Conservation (phyloP, 2,113 vertebrate species). For the Brachypteracias leptosomus region DNA sequence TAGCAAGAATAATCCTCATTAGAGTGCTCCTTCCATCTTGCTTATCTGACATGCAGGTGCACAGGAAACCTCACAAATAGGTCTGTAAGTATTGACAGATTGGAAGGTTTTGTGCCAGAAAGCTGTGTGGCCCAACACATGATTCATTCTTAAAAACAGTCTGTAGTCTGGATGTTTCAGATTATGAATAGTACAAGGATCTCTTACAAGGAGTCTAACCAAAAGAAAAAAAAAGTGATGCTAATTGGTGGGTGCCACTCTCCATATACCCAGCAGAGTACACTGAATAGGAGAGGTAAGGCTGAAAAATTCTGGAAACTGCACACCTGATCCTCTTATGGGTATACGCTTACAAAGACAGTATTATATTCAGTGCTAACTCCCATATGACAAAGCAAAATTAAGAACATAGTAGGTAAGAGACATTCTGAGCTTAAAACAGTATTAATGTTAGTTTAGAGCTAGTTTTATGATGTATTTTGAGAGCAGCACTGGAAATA, state of each 20-base stretch:
- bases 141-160: not conserved
- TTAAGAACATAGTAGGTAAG: not conserved
- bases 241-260: not conserved
- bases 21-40: not conserved
- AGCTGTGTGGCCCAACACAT: not conserved
- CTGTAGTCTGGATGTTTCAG: not conserved
- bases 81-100: not conserved
- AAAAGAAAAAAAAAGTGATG: not conserved
- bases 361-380: not conserved
- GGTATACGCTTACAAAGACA: not conserved
- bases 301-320: not conserved
- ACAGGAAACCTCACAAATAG: not conserved
- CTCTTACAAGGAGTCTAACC: not conserved
- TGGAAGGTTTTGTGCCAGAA: not conserved
- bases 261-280: not conserved
- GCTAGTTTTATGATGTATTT: not conserved
- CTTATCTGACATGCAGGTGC: not conserved
- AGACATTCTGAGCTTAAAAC: not conserved
- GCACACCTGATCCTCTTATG: not conserved
- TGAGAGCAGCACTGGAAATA: not conserved
- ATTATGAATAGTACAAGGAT: not conserved
- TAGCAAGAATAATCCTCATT: not conserved
- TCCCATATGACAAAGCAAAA: not conserved
- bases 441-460: not conserved
- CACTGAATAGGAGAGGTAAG: not conserved